Base-by-base conservation (phyloP, 2,113 vertebrate genomes). In the Origma solitaria region DNA sequence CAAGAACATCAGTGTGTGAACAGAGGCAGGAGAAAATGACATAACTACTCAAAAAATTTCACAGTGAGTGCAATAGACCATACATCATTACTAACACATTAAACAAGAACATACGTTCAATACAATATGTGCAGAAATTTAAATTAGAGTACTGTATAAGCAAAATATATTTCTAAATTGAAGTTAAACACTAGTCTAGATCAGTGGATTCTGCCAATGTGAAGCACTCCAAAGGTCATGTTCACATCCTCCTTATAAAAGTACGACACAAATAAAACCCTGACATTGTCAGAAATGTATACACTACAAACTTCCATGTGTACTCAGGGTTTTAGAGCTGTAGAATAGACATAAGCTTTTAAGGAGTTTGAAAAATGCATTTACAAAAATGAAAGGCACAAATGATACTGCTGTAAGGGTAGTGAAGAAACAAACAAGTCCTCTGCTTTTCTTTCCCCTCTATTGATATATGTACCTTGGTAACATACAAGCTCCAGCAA, bases 351-450 rank as follows among this genome's bases (percentile, higher is more conserved):
- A 33, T 4, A 72, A 53, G 53, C n/a, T 83, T 93, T 88, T 45
- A 57, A 0, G 1, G 38, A 73, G 68, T 58, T 58, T 0, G 1
- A 84, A 84, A 93, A 91, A 65, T 1, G 27, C 70, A 70, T 69
- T 88, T 83, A 73, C 33, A 85, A 73, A 92, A 91, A 86, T 4
- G 6, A 94, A 93, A 95, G 37, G 50, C 87, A 70, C 19, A 82
- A 77, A 88, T 60, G 35, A 89, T 49, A 69, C 54, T 24, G 28
- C 78, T 92, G 47, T 62, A 88, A 58, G 60, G 62, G 68, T 65
- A 81, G 79, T n/a, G 44, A 92, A 83, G 56, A 89, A 96, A 95
- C 65, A 94, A 96, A 75, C 21, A 91, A 91, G 38, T 25, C 25
- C 19, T 77, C 44, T 54, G 42, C 35, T 81, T 92, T 90, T 73